A percentile compares a stretch with the other conserved stretches of the same genome.
Conservation (phyloP, 1,140 invertebrate genomes). For the Cotesia glomerata region DNA sequence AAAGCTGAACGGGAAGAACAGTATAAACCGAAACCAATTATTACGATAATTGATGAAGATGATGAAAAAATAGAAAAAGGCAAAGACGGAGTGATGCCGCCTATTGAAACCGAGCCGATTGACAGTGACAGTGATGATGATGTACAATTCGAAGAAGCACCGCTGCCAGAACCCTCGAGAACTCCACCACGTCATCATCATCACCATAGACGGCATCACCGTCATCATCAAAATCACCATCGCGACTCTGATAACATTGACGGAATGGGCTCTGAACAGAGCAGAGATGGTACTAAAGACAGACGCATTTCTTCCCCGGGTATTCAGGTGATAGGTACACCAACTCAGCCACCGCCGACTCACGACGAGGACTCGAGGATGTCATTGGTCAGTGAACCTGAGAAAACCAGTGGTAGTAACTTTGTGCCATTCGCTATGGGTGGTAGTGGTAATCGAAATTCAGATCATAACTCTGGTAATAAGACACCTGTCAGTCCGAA, state of each 20-base stretch:
- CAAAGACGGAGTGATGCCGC: constrained; percentile 63
- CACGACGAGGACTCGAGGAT: constrained; percentile 60
- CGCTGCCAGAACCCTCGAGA: constrained; percentile 51
- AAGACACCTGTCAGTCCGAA: constrained; percentile 60
- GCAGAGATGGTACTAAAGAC: constrained; percentile 52
- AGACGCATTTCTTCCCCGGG: constrained; percentile 38
- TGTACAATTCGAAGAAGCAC: constrained; percentile 54
- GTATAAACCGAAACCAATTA: constrained; percentile 80
- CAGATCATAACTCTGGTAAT: constrained; percentile 53
- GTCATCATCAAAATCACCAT: constrained; percentile 62
- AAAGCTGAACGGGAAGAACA: constrained; percentile 81
- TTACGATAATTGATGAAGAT: constrained; percentile 65
- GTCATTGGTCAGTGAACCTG: constrained; percentile 59
- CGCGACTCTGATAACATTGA: constrained; percentile 59
- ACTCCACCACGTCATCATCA: constrained; percentile 58
- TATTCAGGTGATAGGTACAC: constrained; percentile 19
- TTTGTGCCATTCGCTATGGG: constrained; percentile 62
- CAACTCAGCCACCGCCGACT: constrained; percentile 28
- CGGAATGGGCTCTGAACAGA: constrained; percentile 39
- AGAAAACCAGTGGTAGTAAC: constrained; percentile 60
- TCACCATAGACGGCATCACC: constrained; percentile 59
- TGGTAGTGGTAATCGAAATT: constrained; percentile 43
- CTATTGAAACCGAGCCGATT: constrained; percentile 71
- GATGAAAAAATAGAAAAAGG: constrained; percentile 62
- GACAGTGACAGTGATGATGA: constrained; percentile 67